A percentile compares a stretch with the other conserved stretches of the same genome.
phyloP scores from a whole-genome alignment of 2,888 invertebrate genomes.

The Odontomyia ornata region DNA sequence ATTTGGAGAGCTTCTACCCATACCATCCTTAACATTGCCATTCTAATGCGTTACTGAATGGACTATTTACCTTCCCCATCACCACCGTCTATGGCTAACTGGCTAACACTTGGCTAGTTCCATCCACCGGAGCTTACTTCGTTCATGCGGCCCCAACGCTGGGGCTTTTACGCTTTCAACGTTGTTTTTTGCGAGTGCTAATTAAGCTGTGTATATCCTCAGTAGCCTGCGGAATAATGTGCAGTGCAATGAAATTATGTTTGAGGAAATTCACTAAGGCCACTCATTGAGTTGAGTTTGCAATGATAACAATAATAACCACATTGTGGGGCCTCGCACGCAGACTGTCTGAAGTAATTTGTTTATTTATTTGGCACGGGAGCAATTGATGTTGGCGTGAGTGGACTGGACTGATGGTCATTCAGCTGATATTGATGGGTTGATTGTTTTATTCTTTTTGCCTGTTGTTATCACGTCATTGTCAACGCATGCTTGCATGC shows the following conservation, averaged over 20 bases:
- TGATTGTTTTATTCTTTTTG: not conserved
- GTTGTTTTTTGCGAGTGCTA: not conserved
- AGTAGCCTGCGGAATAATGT: not conserved
- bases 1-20: no score
- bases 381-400: not conserved
- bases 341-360: not conserved
- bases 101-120: no score
- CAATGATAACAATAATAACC: no score
- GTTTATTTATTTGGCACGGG: slow-evolving; percentile 10
- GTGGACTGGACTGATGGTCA: not conserved
- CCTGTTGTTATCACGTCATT: no score
- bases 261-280: not conserved
- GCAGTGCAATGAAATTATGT: not conserved
- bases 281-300: not conserved
- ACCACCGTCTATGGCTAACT: no score
- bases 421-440: not conserved
- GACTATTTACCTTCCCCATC: no score
- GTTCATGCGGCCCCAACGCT: not conserved
- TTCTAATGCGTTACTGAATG: no score
- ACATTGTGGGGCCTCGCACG: not conserved
- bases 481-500: no score
- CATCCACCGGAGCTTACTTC: no score
- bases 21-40: no score
- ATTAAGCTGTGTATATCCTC: not conserved
- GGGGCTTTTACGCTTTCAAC: not conserved